A percentile compares a stretch with the other conserved stretches of the same genome.
Evolutionary conservation across 2,888 invertebrate genomes (phyloP).

Genomic region (Tribolium freemani): DNA sequence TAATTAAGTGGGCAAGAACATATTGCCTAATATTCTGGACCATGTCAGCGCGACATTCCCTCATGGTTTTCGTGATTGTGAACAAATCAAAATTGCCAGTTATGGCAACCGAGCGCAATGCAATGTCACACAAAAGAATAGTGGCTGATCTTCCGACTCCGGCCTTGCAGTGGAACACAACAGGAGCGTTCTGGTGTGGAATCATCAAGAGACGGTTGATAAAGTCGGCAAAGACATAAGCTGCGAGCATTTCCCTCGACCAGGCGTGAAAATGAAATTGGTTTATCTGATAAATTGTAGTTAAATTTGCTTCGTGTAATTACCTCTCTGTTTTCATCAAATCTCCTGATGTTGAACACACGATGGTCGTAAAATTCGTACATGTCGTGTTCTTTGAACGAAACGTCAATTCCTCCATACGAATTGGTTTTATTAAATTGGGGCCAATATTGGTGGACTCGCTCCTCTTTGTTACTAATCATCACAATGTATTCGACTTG

Average conservation of each 20-base stretch:
- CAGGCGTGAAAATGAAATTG: constrained; percentile 17
- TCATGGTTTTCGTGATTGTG: neutral
- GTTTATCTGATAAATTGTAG: constrained; percentile 1
- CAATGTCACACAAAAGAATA: constrained; percentile 13
- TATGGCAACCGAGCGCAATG: constrained; percentile 1
- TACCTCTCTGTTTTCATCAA: neutral
- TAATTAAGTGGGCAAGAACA: constrained; percentile 13
- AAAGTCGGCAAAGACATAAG: constrained; percentile 4
- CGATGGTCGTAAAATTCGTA: constrained; percentile 1
- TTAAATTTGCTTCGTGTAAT: neutral
- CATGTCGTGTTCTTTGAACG: neutral
- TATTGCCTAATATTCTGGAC: constrained; percentile 10
- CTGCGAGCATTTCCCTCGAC: neutral
- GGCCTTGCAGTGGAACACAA: constrained; percentile 20
- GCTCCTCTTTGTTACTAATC: neutral
- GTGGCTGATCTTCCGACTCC: constrained; percentile 17
- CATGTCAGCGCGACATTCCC: neutral
- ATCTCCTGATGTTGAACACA: neutral
- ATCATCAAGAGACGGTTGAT: neutral
- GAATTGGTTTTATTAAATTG: neutral
- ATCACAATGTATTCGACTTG: constrained; percentile 9
- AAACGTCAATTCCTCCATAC: neutral
- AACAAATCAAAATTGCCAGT: neutral
- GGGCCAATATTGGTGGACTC: constrained; percentile 5
- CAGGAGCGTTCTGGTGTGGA: neutral